These are phyloP conservation scores for Cochlearius cochlearius DNA, from an alignment of 2,113 vertebrate species.

Conservation along the genomic window DNA sequence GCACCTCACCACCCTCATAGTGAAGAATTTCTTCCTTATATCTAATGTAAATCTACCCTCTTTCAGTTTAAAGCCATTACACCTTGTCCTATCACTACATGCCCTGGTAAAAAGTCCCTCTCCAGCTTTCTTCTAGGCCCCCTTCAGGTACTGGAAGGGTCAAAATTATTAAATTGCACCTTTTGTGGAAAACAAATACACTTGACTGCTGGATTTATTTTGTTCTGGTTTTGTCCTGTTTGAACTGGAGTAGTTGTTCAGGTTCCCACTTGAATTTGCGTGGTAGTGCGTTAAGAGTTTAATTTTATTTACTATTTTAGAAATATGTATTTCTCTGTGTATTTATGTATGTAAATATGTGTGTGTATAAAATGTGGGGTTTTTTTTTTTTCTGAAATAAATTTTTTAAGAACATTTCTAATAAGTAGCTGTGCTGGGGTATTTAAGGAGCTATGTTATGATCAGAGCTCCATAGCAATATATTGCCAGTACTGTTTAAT, in stretches of 20 bases:
- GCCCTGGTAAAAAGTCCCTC: too few relatives aligned
- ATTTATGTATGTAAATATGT: neutral
- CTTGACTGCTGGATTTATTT: neutral
- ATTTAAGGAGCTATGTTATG: neutral
- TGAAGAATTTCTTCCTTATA: too few relatives aligned
- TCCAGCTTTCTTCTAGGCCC: neutral
- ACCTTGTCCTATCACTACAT: too few relatives aligned
- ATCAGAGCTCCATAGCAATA: neutral
- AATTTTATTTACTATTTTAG: neutral
- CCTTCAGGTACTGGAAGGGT: neutral
- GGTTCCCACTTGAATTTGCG: neutral
- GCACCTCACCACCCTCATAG: too few relatives aligned
- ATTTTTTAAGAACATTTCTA: neutral
- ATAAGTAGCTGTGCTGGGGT: neutral
- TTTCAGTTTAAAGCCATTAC: too few relatives aligned
- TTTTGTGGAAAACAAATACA: neutral
- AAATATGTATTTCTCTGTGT: fast-evolving
- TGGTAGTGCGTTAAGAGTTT: neutral
- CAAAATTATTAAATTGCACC: neutral
- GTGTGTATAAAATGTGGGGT: neutral
- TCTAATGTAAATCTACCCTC: too few relatives aligned
- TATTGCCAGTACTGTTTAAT: neutral
- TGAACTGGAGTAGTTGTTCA: neutral
- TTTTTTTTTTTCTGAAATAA: neutral
- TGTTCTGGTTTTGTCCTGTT: neutral